Base-by-base conservation (phyloP, 30 jellyfish, hydroid and myxozoan species). In the Nemopilema nomurai region DNA sequence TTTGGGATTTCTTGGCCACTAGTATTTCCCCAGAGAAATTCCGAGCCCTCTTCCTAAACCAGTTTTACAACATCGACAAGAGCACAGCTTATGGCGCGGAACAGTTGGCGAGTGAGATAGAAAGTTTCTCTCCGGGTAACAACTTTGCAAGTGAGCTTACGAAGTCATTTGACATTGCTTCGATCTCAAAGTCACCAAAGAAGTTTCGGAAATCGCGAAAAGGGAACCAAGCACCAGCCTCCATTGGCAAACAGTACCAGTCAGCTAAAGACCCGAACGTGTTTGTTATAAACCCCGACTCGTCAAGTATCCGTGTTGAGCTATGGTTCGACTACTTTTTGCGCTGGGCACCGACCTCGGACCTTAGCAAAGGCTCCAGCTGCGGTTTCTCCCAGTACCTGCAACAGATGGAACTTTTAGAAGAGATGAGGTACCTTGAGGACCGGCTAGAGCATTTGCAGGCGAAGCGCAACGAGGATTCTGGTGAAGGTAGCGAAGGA, bases 321-420 rank as follows among this genome's bases (percentile, higher is more conserved):
- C 27, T 92, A 26, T 92, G 98, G 98, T 81, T 83, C 28, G 74
- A 68, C 1, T 88, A 78, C 68, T 92, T 92, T 68, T 52, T 87
- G 4, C 96, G 98, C 4, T 92, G 98, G 98, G 69, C 89, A 1
- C 97, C 98, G 28, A 63, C 90, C 17, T 57, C 84, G 28, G 95
- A 92, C 83, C 74, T 79, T 20, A 62, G 86, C 76, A 79, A 92
- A 75, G 98, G 93, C 1, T 91, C 89, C 31, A 86, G 96, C 77
- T 27, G 65, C 21, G 89, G 76, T 18, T 67, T 81, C 41, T 69
- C 95, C 1, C 91, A 77, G 70, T 90, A 80, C 51, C 80, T 87
- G 50, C 98, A 92, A 70, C 98, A 92, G 70, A 81, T 19, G 20
- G 97, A 87, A 57, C 83, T 87, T 23, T 76, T 83, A 1, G 98